A percentile compares a stretch with the other conserved stretches of the same genome.
Evolutionary conservation across 2,888 invertebrate genomes (phyloP).

Genomic region (Deroplatys truncata): DNA sequence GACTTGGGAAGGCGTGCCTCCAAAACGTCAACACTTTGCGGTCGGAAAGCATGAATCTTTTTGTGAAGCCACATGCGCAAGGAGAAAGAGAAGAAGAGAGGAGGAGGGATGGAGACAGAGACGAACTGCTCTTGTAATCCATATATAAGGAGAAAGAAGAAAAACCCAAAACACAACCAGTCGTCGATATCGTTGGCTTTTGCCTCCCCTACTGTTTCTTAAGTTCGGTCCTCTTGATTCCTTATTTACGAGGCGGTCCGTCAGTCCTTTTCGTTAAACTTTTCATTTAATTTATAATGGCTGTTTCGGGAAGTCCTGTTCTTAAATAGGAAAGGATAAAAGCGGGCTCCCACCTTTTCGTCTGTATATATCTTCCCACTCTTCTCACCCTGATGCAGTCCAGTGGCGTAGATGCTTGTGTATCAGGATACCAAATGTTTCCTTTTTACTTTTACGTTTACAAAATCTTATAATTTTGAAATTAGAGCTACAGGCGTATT

Average conservation of each 20-base stretch:
- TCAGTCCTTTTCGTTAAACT: conserved; percentile 18
- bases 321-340: conserved; percentile 9
- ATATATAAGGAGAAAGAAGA: not conserved
- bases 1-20: conserved; percentile 15
- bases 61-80: not conserved
- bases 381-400: not conserved
- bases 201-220: not conserved
- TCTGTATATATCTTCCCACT: not conserved
- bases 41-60: conserved; percentile 12
- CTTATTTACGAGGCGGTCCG: conserved; percentile 20
- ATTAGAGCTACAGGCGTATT: no score
- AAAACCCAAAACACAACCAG: conserved; percentile 1
- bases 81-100: not conserved
- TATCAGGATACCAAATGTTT: no score
- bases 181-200: not conserved
- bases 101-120: not conserved
- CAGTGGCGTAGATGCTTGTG: not conserved
- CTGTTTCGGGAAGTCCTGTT: conserved; percentile 1
- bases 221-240: not conserved
- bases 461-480: no score
- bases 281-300: conserved; percentile 26
- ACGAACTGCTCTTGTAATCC: not conserved
- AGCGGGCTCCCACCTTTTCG: not conserved
- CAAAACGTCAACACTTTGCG: conserved; percentile 20
- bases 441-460: no score